phyloP scores from a whole-genome alignment of 1,140 invertebrate species.

The Rhyacophila brunnea region DNA sequence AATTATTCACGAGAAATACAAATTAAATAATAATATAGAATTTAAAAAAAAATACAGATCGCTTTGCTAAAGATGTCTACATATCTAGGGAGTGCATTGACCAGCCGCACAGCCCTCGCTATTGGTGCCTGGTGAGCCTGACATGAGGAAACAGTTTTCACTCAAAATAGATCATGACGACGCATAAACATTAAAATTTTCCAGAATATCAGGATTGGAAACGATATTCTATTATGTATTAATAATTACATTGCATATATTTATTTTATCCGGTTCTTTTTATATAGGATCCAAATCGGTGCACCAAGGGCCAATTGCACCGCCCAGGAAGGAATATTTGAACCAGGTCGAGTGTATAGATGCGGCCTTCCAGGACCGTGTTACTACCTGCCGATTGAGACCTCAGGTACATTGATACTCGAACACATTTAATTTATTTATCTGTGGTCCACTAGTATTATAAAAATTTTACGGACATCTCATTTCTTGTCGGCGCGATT shows the following conservation, averaged over 20 bases:
- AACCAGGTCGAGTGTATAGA: conserved; percentile 39
- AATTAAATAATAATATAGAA: not conserved
- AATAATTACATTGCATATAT: not conserved
- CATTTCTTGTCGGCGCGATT: not conserved
- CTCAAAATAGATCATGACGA: not conserved
- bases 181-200: not conserved
- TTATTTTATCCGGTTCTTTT: not conserved
- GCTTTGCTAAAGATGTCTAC: too few relatives aligned
- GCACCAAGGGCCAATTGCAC: conserved; percentile 40
- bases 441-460: not conserved
- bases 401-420: conserved; percentile 1
- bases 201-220: not conserved
- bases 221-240: not conserved
- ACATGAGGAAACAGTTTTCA: too few relatives aligned
- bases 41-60: too few relatives aligned
- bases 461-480: not conserved
- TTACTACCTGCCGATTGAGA: conserved; percentile 7
- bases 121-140: too few relatives aligned
- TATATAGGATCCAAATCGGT: conserved; percentile 32
- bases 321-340: conserved; percentile 5
- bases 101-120: too few relatives aligned
- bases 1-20: not conserved
- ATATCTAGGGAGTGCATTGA: too few relatives aligned
- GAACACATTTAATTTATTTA: not conserved
- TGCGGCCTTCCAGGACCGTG: conserved; percentile 28